These are phyloP conservation scores for Tyrophagus putrescentiae DNA, from an alignment of 1,140 invertebrate genomes.

Conservation along the genomic window DNA sequence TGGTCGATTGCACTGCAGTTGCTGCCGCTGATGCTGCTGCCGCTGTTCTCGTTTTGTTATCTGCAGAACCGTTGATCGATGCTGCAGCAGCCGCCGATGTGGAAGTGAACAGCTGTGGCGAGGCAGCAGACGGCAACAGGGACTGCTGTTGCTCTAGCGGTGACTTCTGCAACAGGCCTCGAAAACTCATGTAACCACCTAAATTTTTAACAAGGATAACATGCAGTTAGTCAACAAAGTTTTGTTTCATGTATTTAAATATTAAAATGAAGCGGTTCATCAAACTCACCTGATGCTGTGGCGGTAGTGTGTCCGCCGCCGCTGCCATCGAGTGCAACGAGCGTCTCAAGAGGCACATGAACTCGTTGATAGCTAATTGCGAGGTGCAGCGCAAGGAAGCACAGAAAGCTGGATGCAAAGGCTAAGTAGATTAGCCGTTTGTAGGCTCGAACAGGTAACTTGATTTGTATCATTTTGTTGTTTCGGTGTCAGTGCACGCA, in stretches of 20 bases:
- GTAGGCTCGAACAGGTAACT: slow-evolving; percentile 25
- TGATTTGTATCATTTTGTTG: slow-evolving; percentile 21
- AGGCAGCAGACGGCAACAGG: slow-evolving; percentile 12
- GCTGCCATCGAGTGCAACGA: slow-evolving; percentile 23
- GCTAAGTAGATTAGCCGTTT: slow-evolving; percentile 28
- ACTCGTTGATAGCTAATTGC: slow-evolving; percentile 18
- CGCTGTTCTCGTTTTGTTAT: background rate
- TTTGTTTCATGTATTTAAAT: too few species aligned
- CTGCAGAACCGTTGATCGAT: slow-evolving; percentile 18
- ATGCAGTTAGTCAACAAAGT: too few species aligned
- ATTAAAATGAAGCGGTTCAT: too few species aligned
- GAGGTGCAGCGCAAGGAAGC: slow-evolving; percentile 31
- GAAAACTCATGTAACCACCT: too few species aligned
- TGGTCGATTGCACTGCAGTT: too few species aligned
- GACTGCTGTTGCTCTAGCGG: too few species aligned
- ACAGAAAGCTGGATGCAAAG: slow-evolving; percentile 32
- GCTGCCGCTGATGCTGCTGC: background rate
- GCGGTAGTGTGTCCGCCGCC: slow-evolving; percentile 23
- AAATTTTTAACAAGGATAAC: too few species aligned
- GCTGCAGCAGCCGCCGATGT: slow-evolving; percentile 23
- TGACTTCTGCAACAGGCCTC: slow-evolving; percentile 31
- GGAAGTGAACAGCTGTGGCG: slow-evolving; percentile 7
- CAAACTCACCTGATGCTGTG: slow-evolving; percentile 9
- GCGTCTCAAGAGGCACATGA: background rate
- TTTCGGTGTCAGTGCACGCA: too few species aligned